phyloP scores from a whole-genome alignment of 2,113 vertebrate species.

The Crotalus helleri region DNA sequence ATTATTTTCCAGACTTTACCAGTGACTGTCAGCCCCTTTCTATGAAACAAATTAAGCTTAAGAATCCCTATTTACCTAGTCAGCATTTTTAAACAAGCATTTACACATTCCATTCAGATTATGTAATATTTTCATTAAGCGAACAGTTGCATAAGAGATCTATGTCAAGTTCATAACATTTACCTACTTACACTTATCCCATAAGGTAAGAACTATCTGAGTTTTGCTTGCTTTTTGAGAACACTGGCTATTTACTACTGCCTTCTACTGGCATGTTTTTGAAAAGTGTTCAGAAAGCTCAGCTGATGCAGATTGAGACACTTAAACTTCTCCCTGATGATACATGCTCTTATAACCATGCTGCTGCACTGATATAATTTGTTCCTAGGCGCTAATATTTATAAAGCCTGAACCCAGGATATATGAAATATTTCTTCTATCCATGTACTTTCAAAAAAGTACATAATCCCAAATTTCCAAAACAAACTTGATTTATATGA shows the following conservation, averaged over 20 bases:
- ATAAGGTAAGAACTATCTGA: background rate
- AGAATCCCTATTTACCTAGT: background rate
- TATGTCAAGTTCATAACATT: background rate
- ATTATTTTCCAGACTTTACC: background rate
- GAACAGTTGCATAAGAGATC: background rate
- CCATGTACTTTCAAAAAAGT: background rate
- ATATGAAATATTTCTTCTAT: background rate
- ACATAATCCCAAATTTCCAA: background rate
- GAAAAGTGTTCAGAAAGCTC: background rate
- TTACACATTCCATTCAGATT: background rate
- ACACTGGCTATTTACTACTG: background rate
- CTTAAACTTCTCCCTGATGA: background rate
- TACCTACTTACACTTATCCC: background rate
- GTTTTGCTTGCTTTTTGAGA: background rate
- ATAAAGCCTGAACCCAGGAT: background rate
- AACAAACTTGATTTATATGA: background rate
- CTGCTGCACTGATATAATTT: background rate
- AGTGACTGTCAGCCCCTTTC: background rate
- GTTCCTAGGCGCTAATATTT: background rate
- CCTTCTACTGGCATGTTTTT: background rate
- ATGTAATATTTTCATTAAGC: conserved; percentile 7
- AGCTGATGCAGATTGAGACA: background rate
- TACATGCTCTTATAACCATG: background rate
- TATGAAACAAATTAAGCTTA: background rate
- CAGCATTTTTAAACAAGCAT: background rate